Evolutionary conservation across 2,888 invertebrate genomes (phyloP), one percentile per base, ranked within the genome.

Genomic region (Eupithecia exiguata): DNA sequence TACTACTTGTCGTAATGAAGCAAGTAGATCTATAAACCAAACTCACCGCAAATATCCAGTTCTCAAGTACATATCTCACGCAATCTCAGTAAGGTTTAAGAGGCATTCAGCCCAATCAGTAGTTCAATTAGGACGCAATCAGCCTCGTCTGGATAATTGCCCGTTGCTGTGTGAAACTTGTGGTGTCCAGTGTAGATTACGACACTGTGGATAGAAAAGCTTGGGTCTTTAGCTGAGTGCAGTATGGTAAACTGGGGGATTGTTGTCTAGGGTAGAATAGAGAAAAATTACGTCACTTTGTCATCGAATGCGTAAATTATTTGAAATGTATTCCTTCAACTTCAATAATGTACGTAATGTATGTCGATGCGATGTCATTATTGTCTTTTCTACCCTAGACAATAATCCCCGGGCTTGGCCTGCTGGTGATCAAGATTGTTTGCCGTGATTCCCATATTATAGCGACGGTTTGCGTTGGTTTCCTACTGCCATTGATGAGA

Each of bases 121-220:
- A 49, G 66, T 68, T 62, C 71, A 74, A 71, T 70, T 62, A 75
- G 58, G 46, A 25, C 38, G 72, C 72, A 72, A 75, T 75, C 72
- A 71, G 61, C 21, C n/a, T 43, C 46, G 21, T 53, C 73, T 66
- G 71, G 70, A 71, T 76, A 76, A 76, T 73, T 76, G 65, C 12
- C 58, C n/a, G 40, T 71, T 66, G 69, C 70, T 69, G 70, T 68
- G 68, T 16, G 70, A 70, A 71, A 72, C 75, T 61, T 46, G 75
- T 12, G 62, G 53, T 76, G 68, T 73, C 76, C 73, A 69, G 70
- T 53, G 18, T 7, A 35, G 30, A 0, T 46, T 70, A 16, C 21
- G 49, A 65, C 21, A 66, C 65, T 21, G 18, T 1, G 30, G n/a
- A n/a, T n/a, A n/a, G n/a, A n/a, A 30, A 30, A 18, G 30, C 36